Percentiles rank a stretch among this genome's conserved stretches.
Conservation (phyloP, 2,888 invertebrate genomes). For the Oscheius sp. region DNA sequence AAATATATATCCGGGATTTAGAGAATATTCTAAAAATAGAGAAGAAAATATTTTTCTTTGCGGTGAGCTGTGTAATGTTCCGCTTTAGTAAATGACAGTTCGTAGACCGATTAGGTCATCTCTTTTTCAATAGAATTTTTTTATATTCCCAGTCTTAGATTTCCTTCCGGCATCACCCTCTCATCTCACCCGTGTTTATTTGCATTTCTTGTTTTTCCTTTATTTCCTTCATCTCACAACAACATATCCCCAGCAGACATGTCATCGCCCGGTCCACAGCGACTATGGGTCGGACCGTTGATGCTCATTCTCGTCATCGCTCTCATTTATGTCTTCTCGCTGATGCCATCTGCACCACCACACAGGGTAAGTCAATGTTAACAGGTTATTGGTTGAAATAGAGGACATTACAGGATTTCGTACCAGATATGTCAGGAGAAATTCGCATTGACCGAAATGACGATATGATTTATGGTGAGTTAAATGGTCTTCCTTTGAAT, state of each 20-base stretch:
- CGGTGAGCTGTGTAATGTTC: no score
- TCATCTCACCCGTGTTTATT: constrained; percentile 13
- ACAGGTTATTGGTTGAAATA: neutral
- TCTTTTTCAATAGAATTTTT: neutral
- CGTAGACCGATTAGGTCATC: no score
- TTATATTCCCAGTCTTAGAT: no score
- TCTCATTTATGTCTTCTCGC: constrained; percentile 52
- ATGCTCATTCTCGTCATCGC: constrained; percentile 53
- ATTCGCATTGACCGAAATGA: constrained; percentile 14
- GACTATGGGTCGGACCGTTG: constrained; percentile 55
- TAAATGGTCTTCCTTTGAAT: neutral
- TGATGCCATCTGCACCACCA: constrained; percentile 49
- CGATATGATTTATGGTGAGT: constrained; percentile 18
- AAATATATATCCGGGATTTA: no score
- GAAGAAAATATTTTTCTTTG: no score
- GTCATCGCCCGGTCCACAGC: constrained; percentile 31
- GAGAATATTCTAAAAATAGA: no score
- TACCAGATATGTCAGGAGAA: constrained; percentile 8
- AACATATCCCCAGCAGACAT: constrained; percentile 7
- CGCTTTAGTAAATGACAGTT: no score
- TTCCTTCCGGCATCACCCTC: neutral
- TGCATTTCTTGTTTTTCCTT: constrained; percentile 4
- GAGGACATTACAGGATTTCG: constrained; percentile 5
- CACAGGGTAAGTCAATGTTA: constrained; percentile 34
- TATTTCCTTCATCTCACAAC: no score